Conservation (phyloP, 2,113 vertebrate genomes). For the Melospiza melodia region DNA sequence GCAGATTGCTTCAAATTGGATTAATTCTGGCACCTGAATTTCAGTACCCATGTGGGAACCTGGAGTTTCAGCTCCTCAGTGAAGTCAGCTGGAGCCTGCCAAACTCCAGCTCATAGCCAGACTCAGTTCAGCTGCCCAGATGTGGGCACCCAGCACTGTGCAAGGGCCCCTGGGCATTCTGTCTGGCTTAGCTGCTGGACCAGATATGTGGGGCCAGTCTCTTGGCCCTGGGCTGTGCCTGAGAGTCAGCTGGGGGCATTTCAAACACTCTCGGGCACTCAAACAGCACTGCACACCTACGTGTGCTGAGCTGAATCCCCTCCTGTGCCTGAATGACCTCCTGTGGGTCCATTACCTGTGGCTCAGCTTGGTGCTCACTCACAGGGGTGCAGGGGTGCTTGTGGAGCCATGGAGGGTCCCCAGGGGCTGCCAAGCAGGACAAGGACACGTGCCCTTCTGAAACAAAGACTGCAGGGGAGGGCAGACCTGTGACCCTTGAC, state of each 20-base stretch:
- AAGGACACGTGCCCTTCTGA: not conserved
- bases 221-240: not conserved
- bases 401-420: too few relatives aligned
- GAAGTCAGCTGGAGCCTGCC: not conserved
- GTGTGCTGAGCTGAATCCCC: rapidly evolving
- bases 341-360: rapidly evolving
- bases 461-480: not conserved
- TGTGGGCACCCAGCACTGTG: not conserved
- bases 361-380: not conserved
- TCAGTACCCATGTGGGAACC: rapidly evolving
- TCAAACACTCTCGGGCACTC: not conserved
- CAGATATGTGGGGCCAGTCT: not conserved
- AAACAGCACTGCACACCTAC: not conserved
- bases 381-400: not conserved
- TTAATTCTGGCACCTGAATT: not conserved
- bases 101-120: not conserved
- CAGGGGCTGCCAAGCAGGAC: not conserved
- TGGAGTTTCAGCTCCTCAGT: not conserved
- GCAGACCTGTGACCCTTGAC: rapidly evolving
- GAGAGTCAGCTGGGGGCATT: not conserved
- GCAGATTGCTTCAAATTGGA: not conserved
- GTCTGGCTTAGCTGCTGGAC: not conserved
- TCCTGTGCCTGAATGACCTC: not conserved
- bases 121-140: not conserved
- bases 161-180: rapidly evolving